phyloP scores from a whole-genome alignment of 2,113 vertebrate genomes.

The Cryptomyrus ogoouensis region DNA sequence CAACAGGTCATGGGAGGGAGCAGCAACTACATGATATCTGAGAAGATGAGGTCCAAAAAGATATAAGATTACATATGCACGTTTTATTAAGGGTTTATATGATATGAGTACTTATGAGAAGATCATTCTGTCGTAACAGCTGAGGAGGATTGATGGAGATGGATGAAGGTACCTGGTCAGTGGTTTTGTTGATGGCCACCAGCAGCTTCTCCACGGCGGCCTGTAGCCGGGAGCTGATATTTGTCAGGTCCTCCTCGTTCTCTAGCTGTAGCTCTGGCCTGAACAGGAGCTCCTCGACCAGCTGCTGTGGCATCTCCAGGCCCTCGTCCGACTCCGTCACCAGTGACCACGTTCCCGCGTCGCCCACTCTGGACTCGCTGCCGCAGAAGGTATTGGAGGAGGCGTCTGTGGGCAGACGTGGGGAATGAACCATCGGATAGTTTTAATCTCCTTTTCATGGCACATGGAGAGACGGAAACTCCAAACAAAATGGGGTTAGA shows the following conservation, averaged over 20 bases:
- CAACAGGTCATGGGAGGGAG: not conserved
- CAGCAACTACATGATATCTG: not conserved
- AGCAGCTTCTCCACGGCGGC: conserved; percentile 81
- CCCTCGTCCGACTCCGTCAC: conserved; percentile 54
- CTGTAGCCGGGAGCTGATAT: conserved; percentile 78
- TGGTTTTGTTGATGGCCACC: conserved; percentile 78
- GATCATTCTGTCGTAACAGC: not conserved
- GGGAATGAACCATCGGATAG: not conserved
- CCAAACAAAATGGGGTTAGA: not conserved
- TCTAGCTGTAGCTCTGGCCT: conserved; percentile 68
- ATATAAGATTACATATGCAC: not conserved
- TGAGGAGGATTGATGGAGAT: not conserved
- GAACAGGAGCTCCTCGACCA: conserved; percentile 56
- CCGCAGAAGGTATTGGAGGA: conserved; percentile 45
- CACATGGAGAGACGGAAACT: not conserved
- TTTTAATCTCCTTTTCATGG: not conserved
- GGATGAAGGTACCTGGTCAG: conserved; percentile 68
- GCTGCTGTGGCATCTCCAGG: conserved; percentile 62
- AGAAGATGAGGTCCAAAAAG: not conserved
- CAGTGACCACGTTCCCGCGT: conserved; percentile 55
- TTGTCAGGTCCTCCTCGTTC: conserved; percentile 71
- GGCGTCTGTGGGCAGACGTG: conserved; percentile 4
- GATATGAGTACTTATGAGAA: not conserved
- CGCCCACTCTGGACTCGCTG: conserved; percentile 43
- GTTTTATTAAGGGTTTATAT: not conserved